Evolutionary conservation across 2,797 vertebrate genomes (phyloP), one percentile per base, ranked within the genome.

Genomic region (Catharus ustulatus): DNA sequence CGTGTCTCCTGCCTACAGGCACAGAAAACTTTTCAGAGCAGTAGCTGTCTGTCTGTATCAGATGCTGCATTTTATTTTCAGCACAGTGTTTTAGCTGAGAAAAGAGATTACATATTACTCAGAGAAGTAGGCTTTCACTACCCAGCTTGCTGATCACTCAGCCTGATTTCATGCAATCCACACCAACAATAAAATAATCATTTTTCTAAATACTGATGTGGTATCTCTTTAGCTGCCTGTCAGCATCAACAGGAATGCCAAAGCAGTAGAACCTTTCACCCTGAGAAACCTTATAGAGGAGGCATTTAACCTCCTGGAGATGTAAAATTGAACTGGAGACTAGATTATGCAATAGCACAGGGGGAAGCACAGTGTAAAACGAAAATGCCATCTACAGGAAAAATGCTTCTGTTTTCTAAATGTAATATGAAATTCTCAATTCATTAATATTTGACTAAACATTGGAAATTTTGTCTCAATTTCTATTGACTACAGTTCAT

Each of bases 391-490:
- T 52, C 69, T 68, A 72, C 20, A 87, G 61, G 24, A 48, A 63
- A 89, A 92, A 84, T 66, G 3, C 3, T 52, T 66, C 52, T 78
- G 8, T 82, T 92, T 90, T 73, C 57, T 72, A 87, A 91, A 73
- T 4, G 10, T 45, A 84, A 45, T 42, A 58, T n/a, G 27, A 73
- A 78, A 64, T 62, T 92, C 43, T 79, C 43, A 58, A 55, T 83
- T 81, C n/a, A 84, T 73, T 72, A 54, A 62, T 84, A 89, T 91
- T 92, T 94, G 45, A 74, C 42, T 80, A 93, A 49, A 75, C 22
- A 54, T 75, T 55, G 46, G 17, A 66, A 66, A 84, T 71, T 95
- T 93, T 72, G 46, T 84, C 77, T 68, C 69, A 12, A 15, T 64
- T 91, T 85, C 48, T 84, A 21, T 82, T 87, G 46, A 75, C 11